Conservation (phyloP, 2,888 invertebrate genomes). For the Melinopterus prodromus region DNA sequence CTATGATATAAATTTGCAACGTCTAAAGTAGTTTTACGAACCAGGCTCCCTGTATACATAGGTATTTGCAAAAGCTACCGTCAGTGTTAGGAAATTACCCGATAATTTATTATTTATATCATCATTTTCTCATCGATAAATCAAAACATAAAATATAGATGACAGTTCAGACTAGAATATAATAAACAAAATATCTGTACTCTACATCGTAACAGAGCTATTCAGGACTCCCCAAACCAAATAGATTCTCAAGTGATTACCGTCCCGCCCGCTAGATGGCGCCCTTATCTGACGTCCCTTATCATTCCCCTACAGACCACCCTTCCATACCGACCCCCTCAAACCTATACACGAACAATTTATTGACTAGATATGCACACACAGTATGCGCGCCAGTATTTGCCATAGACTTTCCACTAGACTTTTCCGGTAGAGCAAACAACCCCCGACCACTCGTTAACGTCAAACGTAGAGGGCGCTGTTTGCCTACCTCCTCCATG, state of each 20-base stretch:
- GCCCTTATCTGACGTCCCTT: not conserved
- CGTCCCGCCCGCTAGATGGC: not conserved
- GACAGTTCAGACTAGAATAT: too few species aligned
- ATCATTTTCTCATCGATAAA: too few species aligned
- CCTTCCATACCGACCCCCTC: not conserved
- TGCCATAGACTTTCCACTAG: not conserved
- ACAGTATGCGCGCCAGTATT: not conserved
- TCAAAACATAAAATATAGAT: too few species aligned
- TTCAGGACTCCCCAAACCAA: not conserved
- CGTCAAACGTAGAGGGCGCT: not conserved
- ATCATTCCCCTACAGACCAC: not conserved
- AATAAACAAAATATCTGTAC: too few species aligned
- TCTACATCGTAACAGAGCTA: not conserved
- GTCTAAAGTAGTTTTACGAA: too few species aligned
- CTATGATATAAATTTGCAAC: too few species aligned
- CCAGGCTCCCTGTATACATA: too few species aligned
- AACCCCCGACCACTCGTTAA: not conserved
- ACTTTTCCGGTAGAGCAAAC: not conserved
- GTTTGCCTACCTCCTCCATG: not conserved
- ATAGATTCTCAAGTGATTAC: not conserved
- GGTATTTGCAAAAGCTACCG: too few species aligned
- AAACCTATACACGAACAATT: not conserved
- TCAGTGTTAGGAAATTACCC: too few species aligned
- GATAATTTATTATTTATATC: too few species aligned
- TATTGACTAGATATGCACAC: not conserved